Evolutionary conservation across 2,888 invertebrate genomes (phyloP), one percentile per base, ranked within the genome.

Genomic region (Rhamnusium bicolor): DNA sequence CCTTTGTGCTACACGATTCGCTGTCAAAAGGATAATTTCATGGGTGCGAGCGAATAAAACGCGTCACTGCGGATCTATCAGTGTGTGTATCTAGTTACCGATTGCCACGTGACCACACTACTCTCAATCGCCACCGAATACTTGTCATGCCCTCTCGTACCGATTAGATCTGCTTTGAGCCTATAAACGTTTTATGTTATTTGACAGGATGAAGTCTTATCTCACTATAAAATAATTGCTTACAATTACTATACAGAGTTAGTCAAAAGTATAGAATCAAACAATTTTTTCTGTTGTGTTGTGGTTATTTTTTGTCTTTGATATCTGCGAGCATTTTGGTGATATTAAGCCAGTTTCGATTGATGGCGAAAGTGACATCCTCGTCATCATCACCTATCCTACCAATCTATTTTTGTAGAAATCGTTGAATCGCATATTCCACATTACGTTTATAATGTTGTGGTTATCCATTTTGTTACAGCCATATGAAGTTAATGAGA

Each of bases 1-100:
- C 49, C 18, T 63, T 63, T 63, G 63, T 63, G 29, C 68, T 75
- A 71, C 66, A 71, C 72, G 75, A 67, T 67, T 75, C 74, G 68
- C 62, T 74, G 74, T 79, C 74, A 63, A 75, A 77, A 75, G 73
- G 75, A 71, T 72, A 68, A 77, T 74, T 77, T 77, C 73, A 75
- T 71, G 75, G 69, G 49, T 46, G 65, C 69, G 66, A 74, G 68
- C 14, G 66, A 65, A 73, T 73, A 73, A 73, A 75, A 73, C 75
- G 72, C 72, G 63, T 71, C 68, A 47, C 46, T 71, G 47, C 40
- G 56, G 58, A 68, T 71, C 69, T 56, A 49, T 68, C 29, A 51
- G 65, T 62, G 60, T 71, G 62, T 69, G 68, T 72, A 75, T 75
- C 75, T 60, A 71, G 67, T 75, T 75, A 75, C 75, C 51, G 49